Conservation (phyloP, 2,888 invertebrate genomes). For the Phengaris alcon region DNA sequence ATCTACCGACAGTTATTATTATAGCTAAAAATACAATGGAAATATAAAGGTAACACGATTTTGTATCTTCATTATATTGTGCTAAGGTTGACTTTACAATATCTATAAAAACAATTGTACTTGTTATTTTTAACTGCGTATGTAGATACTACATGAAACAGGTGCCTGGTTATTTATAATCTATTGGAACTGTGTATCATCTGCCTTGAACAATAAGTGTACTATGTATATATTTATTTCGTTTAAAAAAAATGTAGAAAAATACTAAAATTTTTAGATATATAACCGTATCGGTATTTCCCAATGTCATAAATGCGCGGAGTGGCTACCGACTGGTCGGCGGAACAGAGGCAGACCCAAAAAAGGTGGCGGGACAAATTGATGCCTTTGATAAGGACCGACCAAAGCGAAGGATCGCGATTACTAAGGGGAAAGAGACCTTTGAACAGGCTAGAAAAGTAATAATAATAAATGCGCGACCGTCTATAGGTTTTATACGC, state of each 20-base stretch:
- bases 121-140: not conserved
- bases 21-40: slow-evolving; percentile 15
- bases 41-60: not conserved
- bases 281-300: not conserved
- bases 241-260: not conserved
- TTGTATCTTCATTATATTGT: not conserved
- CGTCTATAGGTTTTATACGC: no score
- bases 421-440: no score
- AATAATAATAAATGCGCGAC: no score
- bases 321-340: no score
- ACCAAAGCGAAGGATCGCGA: no score
- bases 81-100: not conserved
- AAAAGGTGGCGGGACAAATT: no score
- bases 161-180: slow-evolving; percentile 5
- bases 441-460: no score
- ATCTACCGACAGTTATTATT: not conserved
- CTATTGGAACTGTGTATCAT: not conserved
- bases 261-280: not conserved
- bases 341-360: no score
- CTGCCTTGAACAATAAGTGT: slow-evolving; percentile 5
- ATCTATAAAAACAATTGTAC: not conserved
- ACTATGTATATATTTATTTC: not conserved
- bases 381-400: no score
- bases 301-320: no score
- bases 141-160: not conserved